phyloP scores from a whole-genome alignment of 2,888 invertebrate species.

The Cybosia mesomella region DNA sequence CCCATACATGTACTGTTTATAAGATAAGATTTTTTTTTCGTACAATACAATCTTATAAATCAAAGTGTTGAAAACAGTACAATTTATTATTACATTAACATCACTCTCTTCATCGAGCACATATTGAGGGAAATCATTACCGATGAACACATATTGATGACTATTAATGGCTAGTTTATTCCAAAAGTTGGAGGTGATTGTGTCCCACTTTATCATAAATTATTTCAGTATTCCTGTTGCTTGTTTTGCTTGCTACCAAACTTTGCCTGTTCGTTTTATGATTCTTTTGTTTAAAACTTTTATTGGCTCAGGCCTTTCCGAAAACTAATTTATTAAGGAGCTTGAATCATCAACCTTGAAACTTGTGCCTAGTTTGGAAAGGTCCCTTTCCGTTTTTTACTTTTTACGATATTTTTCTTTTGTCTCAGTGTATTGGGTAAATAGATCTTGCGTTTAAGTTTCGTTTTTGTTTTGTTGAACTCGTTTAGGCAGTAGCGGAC shows the following conservation, averaged over 20 bases:
- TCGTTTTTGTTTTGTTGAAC: constrained; percentile 10
- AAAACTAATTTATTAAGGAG: constrained; percentile 86
- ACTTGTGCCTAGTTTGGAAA: constrained; percentile 72
- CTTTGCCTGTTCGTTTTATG: constrained; percentile 81
- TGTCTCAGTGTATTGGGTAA: constrained; percentile 56
- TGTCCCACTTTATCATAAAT: constrained; percentile 81
- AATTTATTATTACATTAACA: neutral
- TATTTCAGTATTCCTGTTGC: constrained; percentile 81
- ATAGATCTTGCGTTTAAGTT: constrained; percentile 39
- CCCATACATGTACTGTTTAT: too few species aligned
- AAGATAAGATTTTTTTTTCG: too few species aligned
- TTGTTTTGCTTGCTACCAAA: constrained; percentile 82
- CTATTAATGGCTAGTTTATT: constrained; percentile 81
- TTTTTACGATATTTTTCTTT: constrained; percentile 58
- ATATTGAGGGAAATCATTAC: constrained; percentile 39
- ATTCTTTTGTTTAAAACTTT: constrained; percentile 87
- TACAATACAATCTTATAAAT: too few species aligned
- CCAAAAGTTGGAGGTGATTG: constrained; percentile 80
- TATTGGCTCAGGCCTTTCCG: constrained; percentile 81
- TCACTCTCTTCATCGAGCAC: constrained; percentile 26
- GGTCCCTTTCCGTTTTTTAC: constrained; percentile 73
- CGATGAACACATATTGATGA: constrained; percentile 73
- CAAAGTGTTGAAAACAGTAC: neutral
- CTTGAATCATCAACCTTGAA: constrained; percentile 75
- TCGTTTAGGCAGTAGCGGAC: neutral